These are phyloP conservation scores for Azorinus chamasolen DNA, from an alignment of 2,888 invertebrate genomes.

Conservation along the genomic window DNA sequence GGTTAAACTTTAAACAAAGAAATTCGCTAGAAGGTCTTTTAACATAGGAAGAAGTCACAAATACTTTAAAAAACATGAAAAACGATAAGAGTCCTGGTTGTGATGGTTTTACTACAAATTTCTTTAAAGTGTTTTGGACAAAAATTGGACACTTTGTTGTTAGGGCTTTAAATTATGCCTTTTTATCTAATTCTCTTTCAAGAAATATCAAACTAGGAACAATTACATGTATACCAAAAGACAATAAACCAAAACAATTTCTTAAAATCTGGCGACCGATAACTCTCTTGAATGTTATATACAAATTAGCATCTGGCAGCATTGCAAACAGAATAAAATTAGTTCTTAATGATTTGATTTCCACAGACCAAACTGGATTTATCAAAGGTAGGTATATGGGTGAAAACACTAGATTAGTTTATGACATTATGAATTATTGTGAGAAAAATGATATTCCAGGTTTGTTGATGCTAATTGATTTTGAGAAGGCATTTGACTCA, in stretches of 20 bases:
- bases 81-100: constrained; percentile 16
- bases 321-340: constrained; percentile 49
- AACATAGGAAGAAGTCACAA: background rate
- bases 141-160: constrained; percentile 31
- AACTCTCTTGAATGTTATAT: constrained; percentile 40
- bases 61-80: constrained; percentile 13
- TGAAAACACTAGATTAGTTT: constrained; percentile 55
- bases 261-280: constrained; percentile 52
- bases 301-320: constrained; percentile 48
- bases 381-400: constrained; percentile 48
- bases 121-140: constrained; percentile 8
- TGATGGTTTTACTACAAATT: constrained; percentile 10
- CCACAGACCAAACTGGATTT: constrained; percentile 53
- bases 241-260: constrained; percentile 40
- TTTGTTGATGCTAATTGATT: constrained; percentile 38
- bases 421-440: constrained; percentile 52
- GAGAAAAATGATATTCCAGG: constrained; percentile 52
- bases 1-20: background rate
- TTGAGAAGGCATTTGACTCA: constrained; percentile 32
- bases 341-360: constrained; percentile 36
- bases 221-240: constrained; percentile 36
- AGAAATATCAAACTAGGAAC: constrained; percentile 29
- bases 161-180: constrained; percentile 41
- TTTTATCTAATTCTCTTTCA: constrained; percentile 15
- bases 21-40: background rate